Evolutionary conservation across 1,140 invertebrate species (phyloP).

Genomic region (Himalopsyche phryganea): DNA sequence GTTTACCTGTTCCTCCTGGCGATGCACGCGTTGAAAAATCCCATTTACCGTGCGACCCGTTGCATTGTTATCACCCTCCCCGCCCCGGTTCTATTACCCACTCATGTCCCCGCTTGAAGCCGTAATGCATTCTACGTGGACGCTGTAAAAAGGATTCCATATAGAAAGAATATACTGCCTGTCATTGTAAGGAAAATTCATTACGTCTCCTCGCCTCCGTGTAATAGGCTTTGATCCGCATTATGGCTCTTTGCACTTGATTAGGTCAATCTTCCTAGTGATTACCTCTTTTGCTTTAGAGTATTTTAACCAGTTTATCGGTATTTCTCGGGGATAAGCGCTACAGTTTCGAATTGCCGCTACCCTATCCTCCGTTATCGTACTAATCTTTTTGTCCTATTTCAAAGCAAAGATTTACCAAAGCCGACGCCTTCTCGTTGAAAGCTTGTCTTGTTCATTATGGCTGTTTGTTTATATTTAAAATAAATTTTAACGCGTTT

Average conservation of each 20-base stretch:
- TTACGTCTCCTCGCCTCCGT: conserved; percentile 1
- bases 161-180: conserved; percentile 7
- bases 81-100: not conserved
- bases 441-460: not conserved
- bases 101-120: not conserved
- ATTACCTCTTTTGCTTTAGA: conserved; percentile 1
- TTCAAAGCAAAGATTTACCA: not conserved
- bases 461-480: not conserved
- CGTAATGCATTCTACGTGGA: conserved; percentile 1
- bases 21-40: conserved; percentile 18
- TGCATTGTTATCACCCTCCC: conserved; percentile 5
- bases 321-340: too few species aligned
- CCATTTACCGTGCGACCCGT: conserved; percentile 16
- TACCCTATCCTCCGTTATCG: too few species aligned
- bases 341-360: too few species aligned
- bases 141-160: not conserved
- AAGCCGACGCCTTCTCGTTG: not conserved
- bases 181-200: conserved; percentile 24
- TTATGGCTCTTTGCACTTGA: conserved; percentile 3
- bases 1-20: too few species aligned
- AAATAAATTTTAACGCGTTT: not conserved
- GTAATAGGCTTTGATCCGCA: conserved; percentile 7
- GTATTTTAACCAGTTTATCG: not conserved
- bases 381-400: too few species aligned
- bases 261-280: conserved; percentile 9